Conservation (phyloP, 1,140 invertebrate genomes). For the Coenobita brevimanus region DNA sequence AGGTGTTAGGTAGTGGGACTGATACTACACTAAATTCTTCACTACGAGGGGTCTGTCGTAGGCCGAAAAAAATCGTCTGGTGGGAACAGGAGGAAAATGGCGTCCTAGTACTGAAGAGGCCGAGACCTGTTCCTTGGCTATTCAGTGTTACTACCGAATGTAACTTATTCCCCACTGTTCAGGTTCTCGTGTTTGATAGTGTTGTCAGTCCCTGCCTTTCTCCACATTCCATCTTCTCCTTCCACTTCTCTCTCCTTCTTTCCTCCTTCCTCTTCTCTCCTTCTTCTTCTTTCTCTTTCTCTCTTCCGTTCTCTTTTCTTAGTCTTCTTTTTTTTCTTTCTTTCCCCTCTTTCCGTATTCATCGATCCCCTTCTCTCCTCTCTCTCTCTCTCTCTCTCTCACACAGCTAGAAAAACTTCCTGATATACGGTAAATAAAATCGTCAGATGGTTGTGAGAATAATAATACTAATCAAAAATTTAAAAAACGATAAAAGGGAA, state of each 20-base stretch:
- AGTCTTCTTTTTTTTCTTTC: background rate
- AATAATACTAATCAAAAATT: too few species aligned
- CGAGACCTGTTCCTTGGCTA: too few species aligned
- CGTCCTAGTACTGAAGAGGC: too few species aligned
- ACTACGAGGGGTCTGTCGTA: too few species aligned
- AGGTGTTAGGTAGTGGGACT: too few species aligned
- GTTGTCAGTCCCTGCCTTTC: background rate
- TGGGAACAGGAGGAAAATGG: too few species aligned
- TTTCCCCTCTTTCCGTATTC: background rate
- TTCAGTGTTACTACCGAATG: too few species aligned
- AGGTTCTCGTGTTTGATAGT: background rate
- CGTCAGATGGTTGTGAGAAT: too few species aligned
- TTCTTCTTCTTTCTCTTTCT: background rate
- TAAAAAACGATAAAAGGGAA: too few species aligned
- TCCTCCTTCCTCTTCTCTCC: background rate
- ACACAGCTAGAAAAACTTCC: background rate
- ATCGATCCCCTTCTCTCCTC: background rate
- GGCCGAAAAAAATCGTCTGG: too few species aligned
- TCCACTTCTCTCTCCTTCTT: background rate
- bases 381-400: conserved; percentile 6
- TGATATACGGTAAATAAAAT: too few species aligned
- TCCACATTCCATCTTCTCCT: background rate
- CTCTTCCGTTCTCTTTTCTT: conserved; percentile 8
- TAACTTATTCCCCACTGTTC: background rate
- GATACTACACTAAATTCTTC: too few species aligned